Evolutionary conservation across 1,140 invertebrate genomes (phyloP).

Genomic region (Zaprionus gabonicus): DNA sequence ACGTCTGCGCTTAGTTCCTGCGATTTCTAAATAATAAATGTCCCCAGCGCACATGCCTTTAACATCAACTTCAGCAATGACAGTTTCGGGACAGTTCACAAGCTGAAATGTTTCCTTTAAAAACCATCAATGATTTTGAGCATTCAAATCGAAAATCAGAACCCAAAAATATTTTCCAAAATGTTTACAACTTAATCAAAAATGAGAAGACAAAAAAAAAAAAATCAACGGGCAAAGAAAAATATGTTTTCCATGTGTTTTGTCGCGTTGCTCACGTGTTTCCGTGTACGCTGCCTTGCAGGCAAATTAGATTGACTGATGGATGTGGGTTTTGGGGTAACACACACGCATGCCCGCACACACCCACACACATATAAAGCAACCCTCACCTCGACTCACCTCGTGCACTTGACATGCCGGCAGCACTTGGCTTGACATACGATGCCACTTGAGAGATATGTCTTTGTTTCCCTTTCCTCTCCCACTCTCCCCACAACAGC

Average conservation of each 20-base stretch:
- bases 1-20: conserved; percentile 14
- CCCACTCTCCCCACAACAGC: conserved; percentile 23
- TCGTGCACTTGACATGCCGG: conserved; percentile 70
- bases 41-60: conserved; percentile 34
- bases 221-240: not conserved
- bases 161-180: conserved; percentile 54
- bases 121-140: not conserved
- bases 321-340: conserved; percentile 24
- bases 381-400: conserved; percentile 24
- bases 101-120: not conserved
- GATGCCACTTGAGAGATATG: conserved; percentile 80
- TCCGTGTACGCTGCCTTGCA: conserved; percentile 47
- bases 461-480: conserved; percentile 65
- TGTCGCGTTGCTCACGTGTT: conserved; percentile 35
- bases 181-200: conserved; percentile 76
- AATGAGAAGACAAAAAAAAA: conserved; percentile 18
- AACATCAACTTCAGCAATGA: conserved; percentile 12
- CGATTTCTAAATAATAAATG: conserved; percentile 75
- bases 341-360: not conserved
- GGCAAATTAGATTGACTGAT: conserved; percentile 72
- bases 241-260: conserved; percentile 20
- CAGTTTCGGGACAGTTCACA: not conserved
- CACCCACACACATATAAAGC: conserved; percentile 18
- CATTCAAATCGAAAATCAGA: not conserved
- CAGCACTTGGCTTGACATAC: conserved; percentile 70